These are phyloP conservation scores for Rhabditophanes sp. DNA, from an alignment of 2,888 invertebrate species.

Conservation along the genomic window DNA sequence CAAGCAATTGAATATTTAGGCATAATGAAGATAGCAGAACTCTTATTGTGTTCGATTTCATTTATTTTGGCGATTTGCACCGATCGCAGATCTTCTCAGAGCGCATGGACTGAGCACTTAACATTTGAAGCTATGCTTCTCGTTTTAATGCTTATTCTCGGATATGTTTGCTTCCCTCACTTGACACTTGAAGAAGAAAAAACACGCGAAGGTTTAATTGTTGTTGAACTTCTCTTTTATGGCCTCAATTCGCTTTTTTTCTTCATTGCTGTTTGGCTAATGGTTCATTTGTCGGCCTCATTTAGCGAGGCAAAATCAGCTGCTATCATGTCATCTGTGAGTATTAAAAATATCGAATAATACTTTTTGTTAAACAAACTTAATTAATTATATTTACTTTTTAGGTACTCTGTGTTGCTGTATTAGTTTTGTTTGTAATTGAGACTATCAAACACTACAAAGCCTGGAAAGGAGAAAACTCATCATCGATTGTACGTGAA, in stretches of 20 bases:
- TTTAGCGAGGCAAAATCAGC: conserved; percentile 41
- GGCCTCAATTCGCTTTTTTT: conserved; percentile 40
- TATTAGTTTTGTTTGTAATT: conserved; percentile 37
- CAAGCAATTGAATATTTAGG: no score
- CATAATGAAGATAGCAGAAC: conserved; percentile 2
- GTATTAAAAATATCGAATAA: conserved; percentile 2
- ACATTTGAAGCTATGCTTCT: conserved; percentile 35
- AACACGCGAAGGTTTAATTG: conserved; percentile 37
- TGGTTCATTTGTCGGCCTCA: conserved; percentile 39
- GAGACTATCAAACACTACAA: conserved; percentile 38
- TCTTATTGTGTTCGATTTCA: conserved; percentile 24
- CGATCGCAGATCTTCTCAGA: conserved; percentile 34
- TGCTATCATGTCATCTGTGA: conserved; percentile 37
- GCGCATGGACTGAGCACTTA: conserved; percentile 43
- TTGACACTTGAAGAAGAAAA: conserved; percentile 34
- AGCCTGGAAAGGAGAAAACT: conserved; percentile 40
- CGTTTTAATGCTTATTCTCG: conserved; percentile 27
- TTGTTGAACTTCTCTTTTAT: conserved; percentile 40
- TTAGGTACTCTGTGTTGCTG: conserved; percentile 36
- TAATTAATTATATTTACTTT: conserved; percentile 2
- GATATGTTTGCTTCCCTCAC: conserved; percentile 42
- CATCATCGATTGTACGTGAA: no score
- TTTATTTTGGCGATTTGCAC: conserved; percentile 41
- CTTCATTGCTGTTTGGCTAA: conserved; percentile 42
- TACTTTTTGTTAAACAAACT: not conserved